phyloP scores from a whole-genome alignment of 2,797 vertebrate genomes.

The Phaenicophaeus curvirostris region DNA sequence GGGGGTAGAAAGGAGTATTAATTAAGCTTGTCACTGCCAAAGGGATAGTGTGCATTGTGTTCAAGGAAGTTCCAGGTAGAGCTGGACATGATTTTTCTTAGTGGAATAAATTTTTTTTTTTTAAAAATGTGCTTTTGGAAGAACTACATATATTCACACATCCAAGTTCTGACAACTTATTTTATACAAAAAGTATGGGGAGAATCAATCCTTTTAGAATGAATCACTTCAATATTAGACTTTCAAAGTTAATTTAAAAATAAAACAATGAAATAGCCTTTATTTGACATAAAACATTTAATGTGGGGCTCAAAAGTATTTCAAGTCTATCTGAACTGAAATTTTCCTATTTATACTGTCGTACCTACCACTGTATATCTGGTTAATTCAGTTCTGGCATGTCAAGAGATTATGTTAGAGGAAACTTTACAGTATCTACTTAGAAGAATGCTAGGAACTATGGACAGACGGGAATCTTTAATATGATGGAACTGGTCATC shows the following conservation, averaged over 20 bases:
- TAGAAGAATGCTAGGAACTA: background rate
- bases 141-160: background rate
- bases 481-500: background rate
- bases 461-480: background rate
- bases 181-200: background rate
- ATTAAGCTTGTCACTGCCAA: slow-evolving; percentile 22
- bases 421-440: background rate
- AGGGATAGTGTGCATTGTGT: background rate
- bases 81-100: background rate
- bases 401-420: background rate
- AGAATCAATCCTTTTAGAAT: background rate
- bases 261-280: background rate
- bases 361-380: background rate
- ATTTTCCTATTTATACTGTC: background rate
- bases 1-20: slow-evolving; percentile 15
- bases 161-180: background rate
- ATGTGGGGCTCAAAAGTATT: background rate
- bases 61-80: background rate
- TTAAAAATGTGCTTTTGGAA: background rate
- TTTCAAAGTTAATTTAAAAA: background rate
- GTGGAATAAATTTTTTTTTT: background rate
- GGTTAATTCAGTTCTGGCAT: background rate
- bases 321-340: background rate
- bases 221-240: background rate
- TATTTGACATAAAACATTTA: background rate